phyloP scores from a whole-genome alignment of 2,888 invertebrate species.

The Drosophila acutilabella region DNA sequence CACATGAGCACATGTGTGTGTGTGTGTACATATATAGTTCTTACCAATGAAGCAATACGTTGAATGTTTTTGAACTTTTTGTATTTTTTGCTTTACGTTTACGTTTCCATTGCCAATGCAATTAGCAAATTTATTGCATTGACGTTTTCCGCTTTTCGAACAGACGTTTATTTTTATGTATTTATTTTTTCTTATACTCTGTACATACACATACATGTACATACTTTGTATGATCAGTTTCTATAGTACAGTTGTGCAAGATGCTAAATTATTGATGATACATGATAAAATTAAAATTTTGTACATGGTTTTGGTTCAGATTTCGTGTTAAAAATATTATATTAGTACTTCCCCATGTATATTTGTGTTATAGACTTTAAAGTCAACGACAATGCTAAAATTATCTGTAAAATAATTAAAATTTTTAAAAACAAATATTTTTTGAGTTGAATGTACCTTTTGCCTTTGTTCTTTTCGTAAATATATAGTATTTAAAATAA shows the following conservation, averaged over 20 bases:
- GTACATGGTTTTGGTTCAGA: too few relatives aligned
- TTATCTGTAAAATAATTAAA: conserved; percentile 6
- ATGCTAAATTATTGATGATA: conserved; percentile 6
- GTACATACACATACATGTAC: not conserved
- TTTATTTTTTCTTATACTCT: conserved; percentile 17
- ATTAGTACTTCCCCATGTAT: too few relatives aligned
- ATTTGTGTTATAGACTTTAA: not conserved
- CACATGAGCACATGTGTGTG: not conserved
- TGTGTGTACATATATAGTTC: conserved; percentile 22
- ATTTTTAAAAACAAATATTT: conserved; percentile 10
- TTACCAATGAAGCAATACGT: conserved; percentile 57
- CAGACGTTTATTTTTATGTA: conserved; percentile 35
- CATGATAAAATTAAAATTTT: not conserved
- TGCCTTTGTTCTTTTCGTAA: not conserved
- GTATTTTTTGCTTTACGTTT: conserved; percentile 32
- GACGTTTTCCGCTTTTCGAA: conserved; percentile 63
- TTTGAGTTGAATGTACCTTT: conserved; percentile 40
- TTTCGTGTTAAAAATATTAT: too few relatives aligned
- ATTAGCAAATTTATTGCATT: conserved; percentile 75
- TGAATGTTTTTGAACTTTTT: conserved; percentile 51
- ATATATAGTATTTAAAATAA: not conserved
- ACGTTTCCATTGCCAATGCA: conserved; percentile 82
- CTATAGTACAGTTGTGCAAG: conserved; percentile 28
- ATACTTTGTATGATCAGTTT: not conserved
- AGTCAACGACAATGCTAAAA: not conserved